Evolutionary conservation across 2,797 vertebrate species (phyloP).

Genomic region (Gymnopithys bicolor): DNA sequence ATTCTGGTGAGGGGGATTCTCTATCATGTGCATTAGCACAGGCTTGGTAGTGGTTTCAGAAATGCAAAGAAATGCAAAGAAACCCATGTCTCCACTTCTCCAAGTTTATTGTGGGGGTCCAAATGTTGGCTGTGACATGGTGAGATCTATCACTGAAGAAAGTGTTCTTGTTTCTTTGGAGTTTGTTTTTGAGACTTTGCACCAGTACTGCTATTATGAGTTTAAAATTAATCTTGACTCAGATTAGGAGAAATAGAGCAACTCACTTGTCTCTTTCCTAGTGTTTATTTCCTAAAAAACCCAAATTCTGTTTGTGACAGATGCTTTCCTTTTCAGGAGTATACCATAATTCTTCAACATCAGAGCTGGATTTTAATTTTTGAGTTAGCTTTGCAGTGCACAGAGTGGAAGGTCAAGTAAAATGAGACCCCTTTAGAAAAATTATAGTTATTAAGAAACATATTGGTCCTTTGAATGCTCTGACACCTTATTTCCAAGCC

Average conservation of each 20-base stretch:
- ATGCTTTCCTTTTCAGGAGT: slow-evolving; percentile 27
- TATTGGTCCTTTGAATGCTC: background rate
- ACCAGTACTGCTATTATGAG: background rate
- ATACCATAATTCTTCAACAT: background rate
- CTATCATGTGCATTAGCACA: background rate
- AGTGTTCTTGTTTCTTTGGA: background rate
- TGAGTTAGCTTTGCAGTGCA: background rate
- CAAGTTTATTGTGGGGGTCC: background rate
- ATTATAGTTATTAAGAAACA: background rate
- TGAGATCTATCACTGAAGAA: background rate
- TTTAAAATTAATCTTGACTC: slow-evolving; percentile 7
- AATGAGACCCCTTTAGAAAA: slow-evolving; percentile 29
- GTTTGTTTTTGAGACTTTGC: slow-evolving; percentile 11
- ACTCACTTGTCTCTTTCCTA: background rate
- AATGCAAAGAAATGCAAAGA: background rate
- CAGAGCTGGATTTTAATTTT: slow-evolving; percentile 31
- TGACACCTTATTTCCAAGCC: background rate
- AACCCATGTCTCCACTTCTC: background rate
- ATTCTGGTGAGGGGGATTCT: background rate
- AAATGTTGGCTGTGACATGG: background rate
- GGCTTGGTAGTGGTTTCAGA: background rate
- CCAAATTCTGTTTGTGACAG: background rate
- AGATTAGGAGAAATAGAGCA: background rate
- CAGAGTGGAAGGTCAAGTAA: slow-evolving; percentile 33
- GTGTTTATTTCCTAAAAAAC: background rate